Percentiles rank a stretch among this genome's conserved stretches.
Conservation (phyloP, 2,888 invertebrate genomes). For the Notocelia uddmanniana region DNA sequence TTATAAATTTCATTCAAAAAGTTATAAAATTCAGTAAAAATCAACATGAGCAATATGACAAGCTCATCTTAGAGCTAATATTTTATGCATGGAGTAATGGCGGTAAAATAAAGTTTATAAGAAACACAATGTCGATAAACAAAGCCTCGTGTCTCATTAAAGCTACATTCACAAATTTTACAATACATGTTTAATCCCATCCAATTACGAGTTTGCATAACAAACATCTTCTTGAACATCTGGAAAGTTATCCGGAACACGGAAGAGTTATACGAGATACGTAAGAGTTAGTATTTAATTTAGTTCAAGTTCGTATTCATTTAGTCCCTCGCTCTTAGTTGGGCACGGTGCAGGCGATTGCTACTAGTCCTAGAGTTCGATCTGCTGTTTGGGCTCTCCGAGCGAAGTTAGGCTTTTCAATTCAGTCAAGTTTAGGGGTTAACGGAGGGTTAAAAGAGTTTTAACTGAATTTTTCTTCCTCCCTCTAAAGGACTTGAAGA, state of each 20-base stretch:
- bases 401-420: slow-evolving; percentile 10
- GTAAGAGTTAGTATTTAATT: slow-evolving; percentile 46
- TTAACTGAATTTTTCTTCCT: no score
- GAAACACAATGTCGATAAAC: slow-evolving; percentile 9
- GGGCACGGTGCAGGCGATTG: slow-evolving; percentile 24
- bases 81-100: not conserved
- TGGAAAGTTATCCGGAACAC: slow-evolving; percentile 34
- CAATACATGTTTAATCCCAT: slow-evolving; percentile 4
- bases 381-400: not conserved
- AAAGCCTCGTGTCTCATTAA: not conserved
- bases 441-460: not conserved
- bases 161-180: slow-evolving; percentile 1
- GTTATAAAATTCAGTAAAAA: no score
- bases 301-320: slow-evolving; percentile 45
- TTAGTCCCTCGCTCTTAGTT: slow-evolving; percentile 28
- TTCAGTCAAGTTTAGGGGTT: slow-evolving; percentile 14
- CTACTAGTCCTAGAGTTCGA: not conserved
- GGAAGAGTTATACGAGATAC: slow-evolving; percentile 40
- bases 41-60: no score
- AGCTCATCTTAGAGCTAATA: no score
- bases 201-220: slow-evolving; percentile 35
- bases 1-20: no score
- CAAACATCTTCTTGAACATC: slow-evolving; percentile 40
- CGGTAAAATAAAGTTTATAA: not conserved
- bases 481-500: not conserved